Base-by-base conservation (phyloP, 2,888 invertebrate species). In the Caprella mutica region DNA sequence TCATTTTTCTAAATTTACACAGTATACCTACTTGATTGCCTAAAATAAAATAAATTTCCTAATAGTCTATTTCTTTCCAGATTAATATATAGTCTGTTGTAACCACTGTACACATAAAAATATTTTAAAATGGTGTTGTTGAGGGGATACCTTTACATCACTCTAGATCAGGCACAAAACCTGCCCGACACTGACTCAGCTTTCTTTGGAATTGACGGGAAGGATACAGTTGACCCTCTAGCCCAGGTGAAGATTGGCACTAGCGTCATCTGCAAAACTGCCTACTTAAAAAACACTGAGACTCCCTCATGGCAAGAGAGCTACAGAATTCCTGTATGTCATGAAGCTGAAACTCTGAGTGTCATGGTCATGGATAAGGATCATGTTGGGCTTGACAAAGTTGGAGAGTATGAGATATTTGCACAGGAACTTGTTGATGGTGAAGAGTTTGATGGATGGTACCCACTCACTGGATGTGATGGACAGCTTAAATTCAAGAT, bases 101-200 rank as follows among this genome's bases (percentile, higher is more conserved):
- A n/a, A n/a, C n/a, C n/a, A n/a, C n/a, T n/a, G n/a, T n/a, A n/a
- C n/a, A n/a, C n/a, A n/a, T n/a, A n/a, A 12, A 40, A 40, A 21
- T 40, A 24, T 21, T 14, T 29, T 21, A 46, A 43, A 43, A 64
- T 64, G 64, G 55, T 52, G 14, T 57, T 65, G 46, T 56, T 66
- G 33, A 55, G 63, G 33, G 66, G 66, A 12, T 59, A 44, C 38
- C 60, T 66, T 21, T 61, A 62, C 39, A 50, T 63, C 4, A 52
- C 63, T 19, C 29, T 66, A 9, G 61, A 62, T 43, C 62, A 60
- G 35, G 66, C 66, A 12, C 55, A 58, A 24, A 57, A 63, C 35
- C 43, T 66, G 27, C 66, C 66, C 12, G 66, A 66, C 30, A 61
- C 59, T 46, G 66, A 66, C 52, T 65, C 62, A 14, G 58, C 63